Evolutionary conservation across 2,888 invertebrate species (phyloP).

Genomic region (Stenolophus ochropezus): DNA sequence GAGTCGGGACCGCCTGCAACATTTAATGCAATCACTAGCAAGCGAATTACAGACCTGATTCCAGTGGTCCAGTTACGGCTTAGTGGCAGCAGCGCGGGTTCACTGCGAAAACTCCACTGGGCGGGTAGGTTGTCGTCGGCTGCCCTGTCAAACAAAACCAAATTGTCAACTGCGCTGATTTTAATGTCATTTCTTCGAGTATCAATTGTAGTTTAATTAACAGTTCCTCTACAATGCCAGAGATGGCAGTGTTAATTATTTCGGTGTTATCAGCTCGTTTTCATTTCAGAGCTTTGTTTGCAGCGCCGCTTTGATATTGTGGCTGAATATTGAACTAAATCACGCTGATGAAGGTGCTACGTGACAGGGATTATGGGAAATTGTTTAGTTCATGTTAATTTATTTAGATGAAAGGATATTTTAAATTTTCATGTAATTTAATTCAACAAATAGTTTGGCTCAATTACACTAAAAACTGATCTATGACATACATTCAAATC

Average conservation of each 20-base stretch:
- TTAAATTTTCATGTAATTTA: constrained; percentile 12
- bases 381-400: constrained; percentile 17
- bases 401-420: neutral
- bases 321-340: constrained; percentile 28
- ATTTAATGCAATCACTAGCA: constrained; percentile 66
- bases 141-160: constrained; percentile 66
- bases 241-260: constrained; percentile 38
- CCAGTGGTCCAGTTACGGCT: constrained; percentile 65
- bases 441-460: neutral
- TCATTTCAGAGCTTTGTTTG: constrained; percentile 22
- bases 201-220: constrained; percentile 54
- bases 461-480: neutral
- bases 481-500: constrained; percentile 1
- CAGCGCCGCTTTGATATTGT: constrained; percentile 28
- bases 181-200: constrained; percentile 53
- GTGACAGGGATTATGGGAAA: constrained; percentile 12
- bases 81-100: neutral
- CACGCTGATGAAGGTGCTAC: constrained; percentile 28
- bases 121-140: constrained; percentile 62
- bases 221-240: constrained; percentile 31
- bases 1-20: constrained; percentile 64
- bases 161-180: constrained; percentile 61
- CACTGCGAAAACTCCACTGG: constrained; percentile 55
- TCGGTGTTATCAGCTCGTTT: constrained; percentile 47
- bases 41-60: constrained; percentile 66